Base-by-base conservation (phyloP, 2,888 invertebrate species). In the Stenodema calcarata region DNA sequence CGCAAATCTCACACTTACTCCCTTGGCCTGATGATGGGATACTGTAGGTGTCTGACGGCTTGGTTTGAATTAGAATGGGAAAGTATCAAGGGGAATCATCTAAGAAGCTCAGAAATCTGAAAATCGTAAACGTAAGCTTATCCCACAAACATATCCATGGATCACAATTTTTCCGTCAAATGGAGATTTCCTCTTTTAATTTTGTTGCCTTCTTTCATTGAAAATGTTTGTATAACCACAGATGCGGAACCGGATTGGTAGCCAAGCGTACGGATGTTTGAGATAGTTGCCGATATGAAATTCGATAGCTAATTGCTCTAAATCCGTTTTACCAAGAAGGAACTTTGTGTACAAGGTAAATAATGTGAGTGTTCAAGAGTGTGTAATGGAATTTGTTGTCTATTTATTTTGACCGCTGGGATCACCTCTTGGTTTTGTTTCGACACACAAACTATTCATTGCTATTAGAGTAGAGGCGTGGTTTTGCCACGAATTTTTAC, bases 171-270 rank as follows among this genome's bases (percentile, higher is more conserved):
- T n/a, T n/a, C n/a, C n/a, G n/a, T n/a, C n/a, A n/a, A n/a, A n/a
- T n/a, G n/a, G n/a, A n/a, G n/a, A n/a, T n/a, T n/a, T n/a, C n/a
- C n/a, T 3, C 3, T 18, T 18, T 18, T 18, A 11, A 18, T 18
- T 18, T 54, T 54, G 4, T 79, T 80, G n/a, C 7, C 41, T 30
- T 28, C 54, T 41, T 18, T 83, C 85, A 86, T 81, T 85, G 69
- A n/a, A 79, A 78, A 80, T 41, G 50, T 82, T 82, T 80, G n/a
- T 69, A 69, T 62, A 62, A 54, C 35, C 50, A 87, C 88, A 88
- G 88, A 88, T 88, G 88, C 78, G 88, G 88, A 84, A 88, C 87
- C 81, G 88, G 88, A 87, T 83, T 88, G 86, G 88, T 88, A 50
- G 78, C 88, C 73, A 88, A 88, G 87, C 87, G 88, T 84, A 87